Percentiles rank a stretch among this genome's conserved stretches.
These are phyloP conservation scores for Athene cunicularia DNA, from an alignment of 2,113 vertebrate genomes.

Conservation along the genomic window DNA sequence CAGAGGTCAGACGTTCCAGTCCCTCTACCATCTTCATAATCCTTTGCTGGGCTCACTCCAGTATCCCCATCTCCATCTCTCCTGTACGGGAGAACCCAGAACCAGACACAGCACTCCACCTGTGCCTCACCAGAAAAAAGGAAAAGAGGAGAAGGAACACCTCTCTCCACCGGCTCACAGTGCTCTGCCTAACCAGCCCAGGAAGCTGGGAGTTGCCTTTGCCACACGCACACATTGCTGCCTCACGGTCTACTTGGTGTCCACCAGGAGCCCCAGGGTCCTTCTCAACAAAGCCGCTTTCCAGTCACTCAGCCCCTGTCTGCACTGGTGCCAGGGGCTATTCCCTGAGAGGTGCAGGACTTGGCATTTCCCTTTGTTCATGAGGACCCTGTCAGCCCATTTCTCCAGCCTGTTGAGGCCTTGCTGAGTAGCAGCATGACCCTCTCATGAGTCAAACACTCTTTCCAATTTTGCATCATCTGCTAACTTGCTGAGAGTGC, in stretches of 20 bases:
- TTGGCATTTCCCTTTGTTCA: not conserved
- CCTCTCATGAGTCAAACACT: not conserved
- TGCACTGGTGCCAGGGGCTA: not conserved
- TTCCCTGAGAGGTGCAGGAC: not conserved
- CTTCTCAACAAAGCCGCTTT: not conserved
- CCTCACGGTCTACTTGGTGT: fast-evolving
- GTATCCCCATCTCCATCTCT: not conserved
- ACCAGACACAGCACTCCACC: not conserved
- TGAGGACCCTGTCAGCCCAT: not conserved
- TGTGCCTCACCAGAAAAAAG: not conserved
- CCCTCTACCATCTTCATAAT: fast-evolving
- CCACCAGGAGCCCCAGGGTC: not conserved
- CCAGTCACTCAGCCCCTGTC: not conserved
- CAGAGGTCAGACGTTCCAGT: not conserved
- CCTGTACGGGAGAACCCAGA: fast-evolving
- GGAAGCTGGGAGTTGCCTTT: not conserved
- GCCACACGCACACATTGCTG: not conserved
- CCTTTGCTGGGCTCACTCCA: not conserved
- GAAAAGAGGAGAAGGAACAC: not conserved
- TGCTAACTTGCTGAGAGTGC: not conserved
- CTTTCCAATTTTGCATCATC: not conserved
- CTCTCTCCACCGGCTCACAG: not conserved
- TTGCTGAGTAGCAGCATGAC: not conserved
- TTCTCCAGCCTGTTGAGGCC: not conserved
- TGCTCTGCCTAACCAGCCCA: not conserved